These are phyloP conservation scores for Cryptophagus acutangulus DNA, from an alignment of 2,888 invertebrate species.

Conservation along the genomic window DNA sequence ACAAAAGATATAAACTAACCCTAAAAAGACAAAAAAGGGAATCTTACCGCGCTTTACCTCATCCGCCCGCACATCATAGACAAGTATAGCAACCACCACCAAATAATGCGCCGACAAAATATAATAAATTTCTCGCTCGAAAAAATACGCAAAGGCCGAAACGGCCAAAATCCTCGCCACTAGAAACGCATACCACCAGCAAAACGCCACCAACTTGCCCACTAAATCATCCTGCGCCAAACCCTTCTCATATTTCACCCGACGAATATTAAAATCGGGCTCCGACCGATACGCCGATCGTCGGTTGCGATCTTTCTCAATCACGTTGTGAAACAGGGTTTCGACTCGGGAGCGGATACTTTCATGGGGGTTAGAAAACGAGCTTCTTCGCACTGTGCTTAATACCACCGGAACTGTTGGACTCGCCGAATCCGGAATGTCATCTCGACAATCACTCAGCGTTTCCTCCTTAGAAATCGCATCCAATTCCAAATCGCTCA, in stretches of 20 bases:
- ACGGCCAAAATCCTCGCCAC: conserved; percentile 66
- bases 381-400: background rate
- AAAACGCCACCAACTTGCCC: conserved; percentile 62
- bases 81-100: conserved; percentile 60
- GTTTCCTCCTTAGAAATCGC: conserved; percentile 1
- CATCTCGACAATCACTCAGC: conserved; percentile 25
- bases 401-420: background rate
- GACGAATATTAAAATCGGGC: conserved; percentile 44
- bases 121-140: conserved; percentile 56
- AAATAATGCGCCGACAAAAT: conserved; percentile 60
- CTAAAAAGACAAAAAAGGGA: conserved; percentile 64
- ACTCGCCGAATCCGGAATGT: background rate
- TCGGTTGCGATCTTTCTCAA: background rate
- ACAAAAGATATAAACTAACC: conserved; percentile 69
- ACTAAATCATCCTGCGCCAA: conserved; percentile 71
- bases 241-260: conserved; percentile 51
- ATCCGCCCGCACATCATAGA: conserved; percentile 58
- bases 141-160: conserved; percentile 65
- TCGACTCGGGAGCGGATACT: background rate
- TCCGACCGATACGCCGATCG: conserved; percentile 13
- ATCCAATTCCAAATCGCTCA: conserved; percentile 1
- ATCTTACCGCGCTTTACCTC: conserved; percentile 43
- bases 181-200: conserved; percentile 76
- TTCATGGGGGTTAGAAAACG: background rate
- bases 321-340: conserved; percentile 6